Evolutionary conservation across 1,140 invertebrate species (phyloP).

Genomic region (Solenopsis invicta): DNA sequence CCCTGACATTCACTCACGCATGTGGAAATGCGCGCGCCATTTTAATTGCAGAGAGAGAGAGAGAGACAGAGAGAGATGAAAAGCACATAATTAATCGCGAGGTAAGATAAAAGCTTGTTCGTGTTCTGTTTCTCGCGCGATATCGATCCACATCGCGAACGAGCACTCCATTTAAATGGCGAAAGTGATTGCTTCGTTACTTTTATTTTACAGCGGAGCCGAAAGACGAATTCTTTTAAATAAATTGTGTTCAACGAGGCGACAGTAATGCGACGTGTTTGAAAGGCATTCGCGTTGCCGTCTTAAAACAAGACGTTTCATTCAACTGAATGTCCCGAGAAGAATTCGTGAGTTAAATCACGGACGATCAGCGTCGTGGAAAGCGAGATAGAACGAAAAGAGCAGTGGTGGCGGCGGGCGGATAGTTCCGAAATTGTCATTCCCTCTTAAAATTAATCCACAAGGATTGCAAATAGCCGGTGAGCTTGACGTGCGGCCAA

Average conservation of each 20-base stretch:
- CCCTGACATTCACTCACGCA: constrained; percentile 76
- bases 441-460: constrained; percentile 81
- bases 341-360: constrained; percentile 37
- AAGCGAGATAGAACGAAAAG: not conserved
- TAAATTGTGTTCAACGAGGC: not conserved
- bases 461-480: constrained; percentile 82
- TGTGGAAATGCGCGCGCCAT: constrained; percentile 47
- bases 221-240: constrained; percentile 12
- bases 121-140: not conserved
- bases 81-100: constrained; percentile 74
- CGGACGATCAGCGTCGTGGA: constrained; percentile 1
- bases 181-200: constrained; percentile 20
- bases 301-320: constrained; percentile 4
- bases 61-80: constrained; percentile 63
- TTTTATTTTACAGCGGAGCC: not conserved
- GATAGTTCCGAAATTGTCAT: constrained; percentile 70
- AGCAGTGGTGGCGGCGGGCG: not conserved
- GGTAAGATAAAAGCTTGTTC: constrained; percentile 68
- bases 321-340: constrained; percentile 26
- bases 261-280: not conserved
- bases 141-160: constrained; percentile 58
- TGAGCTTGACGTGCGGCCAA: constrained; percentile 82
- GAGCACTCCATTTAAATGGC: constrained; percentile 4
- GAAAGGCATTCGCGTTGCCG: not conserved
- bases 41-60: constrained; percentile 75